Evolutionary conservation across 2,797 vertebrate species (phyloP).

Genomic region (Nothura maculosa): DNA sequence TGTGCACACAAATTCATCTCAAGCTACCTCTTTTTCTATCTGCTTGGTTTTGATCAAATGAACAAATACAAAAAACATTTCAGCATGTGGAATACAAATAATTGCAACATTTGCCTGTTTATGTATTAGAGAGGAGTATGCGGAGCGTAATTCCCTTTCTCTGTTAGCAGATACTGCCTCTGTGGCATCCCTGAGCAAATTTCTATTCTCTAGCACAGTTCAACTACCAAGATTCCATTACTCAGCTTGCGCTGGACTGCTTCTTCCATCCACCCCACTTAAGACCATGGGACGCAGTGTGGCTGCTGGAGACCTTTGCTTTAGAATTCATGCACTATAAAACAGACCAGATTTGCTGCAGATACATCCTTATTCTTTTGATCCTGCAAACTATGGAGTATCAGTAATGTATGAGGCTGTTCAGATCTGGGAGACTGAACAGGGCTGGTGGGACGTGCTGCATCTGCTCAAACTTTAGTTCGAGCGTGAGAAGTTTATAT

Average conservation of each 20-base stretch:
- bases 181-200: background rate
- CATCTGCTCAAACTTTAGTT: background rate
- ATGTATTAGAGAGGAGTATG: background rate
- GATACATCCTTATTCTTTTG: background rate
- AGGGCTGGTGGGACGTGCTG: background rate
- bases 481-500: constrained; percentile 31
- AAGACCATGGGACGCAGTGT: background rate
- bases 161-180: background rate
- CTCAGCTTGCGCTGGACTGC: background rate
- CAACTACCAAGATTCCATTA: background rate
- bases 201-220: background rate
- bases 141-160: background rate
- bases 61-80: background rate
- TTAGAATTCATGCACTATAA: constrained; percentile 8
- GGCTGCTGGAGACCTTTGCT: background rate
- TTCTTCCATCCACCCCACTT: background rate
- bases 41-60: background rate
- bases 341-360: constrained; percentile 9
- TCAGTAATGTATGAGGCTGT: constrained; percentile 17
- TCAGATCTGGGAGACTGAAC: background rate
- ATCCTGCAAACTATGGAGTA: background rate
- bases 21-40: background rate
- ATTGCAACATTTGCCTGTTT: background rate
- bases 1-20: background rate
- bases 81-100: background rate